Evolutionary conservation across 2,113 vertebrate species (phyloP).

Genomic region (Numenius arquata): DNA sequence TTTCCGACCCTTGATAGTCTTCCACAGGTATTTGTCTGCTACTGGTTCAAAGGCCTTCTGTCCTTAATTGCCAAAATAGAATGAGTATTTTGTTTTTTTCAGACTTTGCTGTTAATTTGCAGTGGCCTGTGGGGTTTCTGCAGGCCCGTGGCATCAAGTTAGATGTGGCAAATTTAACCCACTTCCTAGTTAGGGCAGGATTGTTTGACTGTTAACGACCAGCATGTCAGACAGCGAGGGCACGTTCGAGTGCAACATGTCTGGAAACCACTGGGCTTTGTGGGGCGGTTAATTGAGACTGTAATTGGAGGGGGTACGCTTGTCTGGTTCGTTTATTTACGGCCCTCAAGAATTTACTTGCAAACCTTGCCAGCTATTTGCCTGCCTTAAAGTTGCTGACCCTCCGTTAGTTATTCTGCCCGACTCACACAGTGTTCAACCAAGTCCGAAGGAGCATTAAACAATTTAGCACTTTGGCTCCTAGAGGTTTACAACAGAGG

Average conservation of each 20-base stretch:
- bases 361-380: slow-evolving; percentile 27
- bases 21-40: background rate
- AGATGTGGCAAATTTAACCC: background rate
- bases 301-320: background rate
- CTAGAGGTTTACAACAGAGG: background rate
- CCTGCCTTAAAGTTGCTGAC: background rate
- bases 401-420: background rate
- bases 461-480: background rate
- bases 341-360: slow-evolving; percentile 20
- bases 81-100: background rate
- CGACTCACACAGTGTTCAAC: background rate
- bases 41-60: background rate
- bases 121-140: background rate
- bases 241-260: background rate
- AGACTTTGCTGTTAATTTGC: background rate
- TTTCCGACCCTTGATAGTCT: background rate
- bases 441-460: background rate
- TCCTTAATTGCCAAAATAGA: background rate
- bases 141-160: background rate
- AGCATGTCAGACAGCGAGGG: background rate
- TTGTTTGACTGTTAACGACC: background rate
- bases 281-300: slow-evolving; percentile 8
- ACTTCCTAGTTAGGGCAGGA: background rate
- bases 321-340: slow-evolving; percentile 22
- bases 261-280: slow-evolving; percentile 13